These are phyloP conservation scores for Minunthozetes semirufus DNA, from an alignment of 2,888 invertebrate species.

Conservation along the genomic window DNA sequence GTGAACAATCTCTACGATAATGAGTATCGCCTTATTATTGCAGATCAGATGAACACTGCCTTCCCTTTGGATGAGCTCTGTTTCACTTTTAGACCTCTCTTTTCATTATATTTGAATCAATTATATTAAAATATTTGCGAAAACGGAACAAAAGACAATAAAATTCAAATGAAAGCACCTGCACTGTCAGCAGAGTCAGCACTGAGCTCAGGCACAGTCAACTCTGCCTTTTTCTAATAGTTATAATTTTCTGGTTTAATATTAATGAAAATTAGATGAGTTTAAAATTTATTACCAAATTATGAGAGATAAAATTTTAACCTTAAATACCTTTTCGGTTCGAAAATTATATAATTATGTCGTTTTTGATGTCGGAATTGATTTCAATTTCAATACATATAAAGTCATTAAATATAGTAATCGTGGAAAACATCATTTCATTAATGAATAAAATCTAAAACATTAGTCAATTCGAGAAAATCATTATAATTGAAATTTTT, in stretches of 20 bases:
- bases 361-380: neutral
- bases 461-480: constrained; percentile 2
- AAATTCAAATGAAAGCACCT: constrained; percentile 11
- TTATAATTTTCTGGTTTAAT: neutral
- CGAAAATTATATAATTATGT: neutral
- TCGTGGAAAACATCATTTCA: neutral
- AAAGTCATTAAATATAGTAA: constrained; percentile 2
- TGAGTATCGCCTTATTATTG: constrained; percentile 11
- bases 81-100: neutral
- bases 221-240: neutral
- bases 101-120: constrained; percentile 1
- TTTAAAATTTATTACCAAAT: constrained; percentile 1
- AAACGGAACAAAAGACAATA: neutral
- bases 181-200: neutral
- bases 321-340: too few relatives aligned
- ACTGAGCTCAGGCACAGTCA: neutral
- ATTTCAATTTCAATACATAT: neutral
- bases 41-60: constrained; percentile 7
- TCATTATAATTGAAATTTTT: constrained; percentile 7
- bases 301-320: neutral
- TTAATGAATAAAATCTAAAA: constrained; percentile 13
- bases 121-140: neutral
- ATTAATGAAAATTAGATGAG: constrained; percentile 11
- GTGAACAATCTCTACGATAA: constrained; percentile 15
- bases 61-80: neutral